phyloP scores from a whole-genome alignment of 2,888 invertebrate species.

The Allygus modestus region DNA sequence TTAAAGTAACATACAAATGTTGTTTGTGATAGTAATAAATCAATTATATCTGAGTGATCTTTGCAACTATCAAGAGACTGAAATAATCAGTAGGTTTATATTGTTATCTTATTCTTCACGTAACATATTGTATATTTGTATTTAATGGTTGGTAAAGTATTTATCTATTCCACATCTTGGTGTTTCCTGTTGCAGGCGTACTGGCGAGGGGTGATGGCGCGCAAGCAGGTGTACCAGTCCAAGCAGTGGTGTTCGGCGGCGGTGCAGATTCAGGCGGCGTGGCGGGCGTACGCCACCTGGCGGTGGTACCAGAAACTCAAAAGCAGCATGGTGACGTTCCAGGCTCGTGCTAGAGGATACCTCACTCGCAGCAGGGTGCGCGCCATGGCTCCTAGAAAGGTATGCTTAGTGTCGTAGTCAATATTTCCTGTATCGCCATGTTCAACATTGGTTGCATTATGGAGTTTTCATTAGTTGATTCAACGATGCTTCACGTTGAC shows the following conservation, averaged over 20 bases:
- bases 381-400: constrained; percentile 72
- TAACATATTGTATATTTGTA: no score
- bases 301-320: constrained; percentile 83
- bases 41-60: no score
- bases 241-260: constrained; percentile 78
- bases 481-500: no score
- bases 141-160: no score
- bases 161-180: no score
- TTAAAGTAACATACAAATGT: no score
- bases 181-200: constrained; percentile 76
- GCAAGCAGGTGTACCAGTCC: constrained; percentile 76
- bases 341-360: constrained; percentile 85
- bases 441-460: no score
- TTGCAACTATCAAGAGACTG: background rate
- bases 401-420: background rate
- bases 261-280: constrained; percentile 86
- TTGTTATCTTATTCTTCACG: no score
- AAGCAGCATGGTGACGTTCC: constrained; percentile 81
- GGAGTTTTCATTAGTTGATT: no score
- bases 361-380: constrained; percentile 79
- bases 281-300: constrained; percentile 84
- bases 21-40: no score
- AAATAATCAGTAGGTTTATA: no score
- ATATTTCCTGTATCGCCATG: no score
- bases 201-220: constrained; percentile 82